Evolutionary conservation across 2,797 vertebrate species (phyloP), one percentile per base, ranked within the genome.

Genomic region (Gobio occitaniae): DNA sequence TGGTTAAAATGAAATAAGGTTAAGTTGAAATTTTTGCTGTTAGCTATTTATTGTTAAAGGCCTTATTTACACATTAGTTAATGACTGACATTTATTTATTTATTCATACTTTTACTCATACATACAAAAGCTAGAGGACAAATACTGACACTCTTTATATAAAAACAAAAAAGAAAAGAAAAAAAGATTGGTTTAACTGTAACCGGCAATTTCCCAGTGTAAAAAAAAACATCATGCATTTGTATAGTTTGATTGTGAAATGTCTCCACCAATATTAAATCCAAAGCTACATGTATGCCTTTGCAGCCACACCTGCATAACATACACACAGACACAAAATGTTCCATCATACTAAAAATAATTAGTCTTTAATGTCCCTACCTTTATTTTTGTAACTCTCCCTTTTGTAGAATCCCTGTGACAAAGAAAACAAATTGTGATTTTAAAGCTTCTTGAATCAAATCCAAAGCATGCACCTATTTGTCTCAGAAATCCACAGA

Each of bases 361-460:
- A 41, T 10, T 29, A 13, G 0, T 50, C 13, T 32, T 36, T 82
- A 21, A 83, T 19, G 29, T 29, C 21, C 68, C 5, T 84, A 84
- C 83, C 68, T 84, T 71, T 79, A n/a, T 8, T 54, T 77, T 72
- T 63, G 76, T 65, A 29, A 38, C 21, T 38, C 21, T 72, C 25
- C 17, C 52, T 61, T 78, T 50, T 50, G 29, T 41, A 13, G 66
- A n/a, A 72, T 78, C 56, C 41, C 54, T 12, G 52, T 72, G 75
- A 70, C 19, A 63, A 70, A 71, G 17, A 41, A 63, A 47, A 48
- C 41, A 38, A 75, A 25, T 71, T 71, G 12, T 66, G 76, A 38
- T 71, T 70, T 25, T 63, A 47, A 71, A 56, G 12, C 44, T 32
- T 2, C 44, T 25, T 47, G 19, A 50, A 65, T 32, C 56, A 65